Evolutionary conservation across 2,888 invertebrate genomes (phyloP), one percentile per base, ranked within the genome.

Genomic region (Lapara coniferarum): DNA sequence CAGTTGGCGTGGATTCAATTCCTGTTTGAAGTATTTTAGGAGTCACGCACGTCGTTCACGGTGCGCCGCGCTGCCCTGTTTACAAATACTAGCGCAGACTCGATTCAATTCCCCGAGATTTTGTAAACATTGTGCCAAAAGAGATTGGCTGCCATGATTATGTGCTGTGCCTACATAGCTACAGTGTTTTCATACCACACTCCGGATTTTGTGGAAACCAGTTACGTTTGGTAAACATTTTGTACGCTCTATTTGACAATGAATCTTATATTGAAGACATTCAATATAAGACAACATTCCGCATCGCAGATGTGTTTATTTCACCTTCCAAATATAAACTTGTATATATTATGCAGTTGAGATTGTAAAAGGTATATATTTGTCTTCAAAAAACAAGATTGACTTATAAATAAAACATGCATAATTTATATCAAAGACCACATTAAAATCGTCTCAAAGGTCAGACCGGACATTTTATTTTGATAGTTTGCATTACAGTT

Each of bases 11-110:
- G 85, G 85, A 81, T 90, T 92, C 92, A 92, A 93, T 88, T 92
- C 91, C 91, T 92, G 90, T 90, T 90, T 87, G 88, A 90, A 83
- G 90, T 93, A 93, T 93, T 93, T 92, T 89, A 77, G 89, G 92
- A 91, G 84, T 84, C 89, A 89, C 87, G 88, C 90, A 87, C 86
- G 85, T 83, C 80, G 83, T 77, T 73, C 76, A 76, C 80, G 70
- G 76, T 78, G 77, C 79, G 75, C 80, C 80, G 80, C 76, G 77
- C 81, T 83, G 83, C 85, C 88, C 87, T 92, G 93, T 93, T 93
- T 93, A 93, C 93, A 90, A 93, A 93, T 93, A 92, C 87, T 90
- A 88, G 87, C 86, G 84, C 88, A 85, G 86, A 88, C 87, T 88
- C 89, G 88, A 89, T 91, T 90, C 88, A 85, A 90, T 90, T 91